Conservation (phyloP, 1,140 invertebrate species). For the Prorops nasuta region DNA sequence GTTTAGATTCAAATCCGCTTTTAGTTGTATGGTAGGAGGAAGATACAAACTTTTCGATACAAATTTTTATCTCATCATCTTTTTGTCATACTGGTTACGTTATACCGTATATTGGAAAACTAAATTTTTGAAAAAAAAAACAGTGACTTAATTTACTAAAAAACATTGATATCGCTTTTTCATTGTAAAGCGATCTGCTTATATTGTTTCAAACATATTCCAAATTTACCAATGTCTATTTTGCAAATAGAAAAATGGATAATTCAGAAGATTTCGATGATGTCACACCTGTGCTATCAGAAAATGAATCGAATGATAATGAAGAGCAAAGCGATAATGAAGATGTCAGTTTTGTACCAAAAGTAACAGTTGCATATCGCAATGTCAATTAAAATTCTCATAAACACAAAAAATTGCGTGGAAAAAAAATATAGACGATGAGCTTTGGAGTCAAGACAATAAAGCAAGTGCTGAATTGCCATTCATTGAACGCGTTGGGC, state of each 20-base stretch:
- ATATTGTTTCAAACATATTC: too few species aligned
- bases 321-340: conserved; percentile 4
- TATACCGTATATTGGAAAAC: neutral
- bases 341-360: neutral
- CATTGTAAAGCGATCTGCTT: neutral
- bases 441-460: neutral
- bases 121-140: too few species aligned
- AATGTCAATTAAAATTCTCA: neutral
- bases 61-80: neutral
- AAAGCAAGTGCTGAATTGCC: neutral
- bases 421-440: neutral
- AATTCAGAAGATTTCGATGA: conserved; percentile 3
- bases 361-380: neutral
- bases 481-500: conserved; percentile 9
- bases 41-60: neutral
- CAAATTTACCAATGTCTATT: neutral
- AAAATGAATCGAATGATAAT: conserved; percentile 5
- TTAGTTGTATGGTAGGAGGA: neutral
- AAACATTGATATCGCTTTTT: neutral
- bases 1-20: neutral
- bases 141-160: neutral
- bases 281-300: neutral
- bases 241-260: conserved; percentile 2
- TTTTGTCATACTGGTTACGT: neutral
- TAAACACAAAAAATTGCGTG: neutral